These are phyloP conservation scores for Parnassius orleans DNA, from an alignment of 2,888 invertebrate genomes.

Conservation along the genomic window DNA sequence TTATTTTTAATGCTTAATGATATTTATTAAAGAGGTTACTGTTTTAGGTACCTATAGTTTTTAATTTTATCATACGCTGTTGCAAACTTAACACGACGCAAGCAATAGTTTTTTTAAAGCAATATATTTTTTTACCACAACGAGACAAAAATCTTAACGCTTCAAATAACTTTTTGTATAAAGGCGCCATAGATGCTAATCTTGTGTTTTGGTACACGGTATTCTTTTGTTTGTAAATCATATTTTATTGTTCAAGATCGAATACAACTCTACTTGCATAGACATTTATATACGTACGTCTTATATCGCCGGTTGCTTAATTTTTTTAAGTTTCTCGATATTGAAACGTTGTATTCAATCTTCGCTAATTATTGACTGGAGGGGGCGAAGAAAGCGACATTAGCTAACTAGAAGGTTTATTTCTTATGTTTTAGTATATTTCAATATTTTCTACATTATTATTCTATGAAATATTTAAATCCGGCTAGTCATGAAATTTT, in stretches of 20 bases:
- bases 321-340: background rate
- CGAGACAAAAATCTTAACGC: constrained; percentile 37
- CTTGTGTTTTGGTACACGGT: constrained; percentile 34
- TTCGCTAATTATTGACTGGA: background rate
- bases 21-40: constrained; percentile 7
- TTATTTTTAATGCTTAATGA: constrained; percentile 17
- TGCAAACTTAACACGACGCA: background rate
- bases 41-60: constrained; percentile 8
- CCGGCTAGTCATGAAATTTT: too few relatives aligned
- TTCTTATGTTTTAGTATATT: too few relatives aligned
- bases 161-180: constrained; percentile 31
- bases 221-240: constrained; percentile 1
- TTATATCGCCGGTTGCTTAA: background rate
- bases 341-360: background rate
- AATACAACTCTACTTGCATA: background rate
- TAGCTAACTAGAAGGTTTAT: too few relatives aligned
- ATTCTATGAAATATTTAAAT: too few relatives aligned
- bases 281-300: background rate
- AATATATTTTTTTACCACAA: background rate
- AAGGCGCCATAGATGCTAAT: constrained; percentile 29
- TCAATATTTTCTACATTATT: too few relatives aligned
- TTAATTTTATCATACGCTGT: constrained; percentile 9
- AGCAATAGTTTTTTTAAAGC: constrained; percentile 15
- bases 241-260: background rate
- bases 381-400: background rate